Evolutionary conservation across 2,797 vertebrate genomes (phyloP).

Genomic region (Iguana delicatissima): DNA sequence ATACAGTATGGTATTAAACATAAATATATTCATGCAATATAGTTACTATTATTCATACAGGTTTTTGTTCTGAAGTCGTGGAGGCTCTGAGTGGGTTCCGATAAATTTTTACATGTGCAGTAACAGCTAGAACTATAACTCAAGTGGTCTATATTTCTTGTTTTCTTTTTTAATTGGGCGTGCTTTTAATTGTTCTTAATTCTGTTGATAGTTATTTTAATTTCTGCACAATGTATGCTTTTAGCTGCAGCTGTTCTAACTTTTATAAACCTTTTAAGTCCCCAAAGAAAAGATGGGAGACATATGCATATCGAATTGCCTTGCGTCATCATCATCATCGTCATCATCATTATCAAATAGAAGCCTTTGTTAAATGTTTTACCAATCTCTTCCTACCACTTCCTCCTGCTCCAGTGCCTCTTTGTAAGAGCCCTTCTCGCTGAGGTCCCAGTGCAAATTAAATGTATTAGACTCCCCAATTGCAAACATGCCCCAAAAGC

Average conservation of each 20-base stretch:
- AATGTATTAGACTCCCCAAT: background rate
- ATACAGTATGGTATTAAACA: no score
- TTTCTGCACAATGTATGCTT: no score
- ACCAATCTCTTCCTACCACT: background rate
- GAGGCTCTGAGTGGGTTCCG: background rate
- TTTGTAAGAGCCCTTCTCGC: background rate
- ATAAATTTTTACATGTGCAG: background rate
- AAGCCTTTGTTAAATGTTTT: background rate
- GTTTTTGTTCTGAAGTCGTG: background rate
- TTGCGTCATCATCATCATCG: no score
- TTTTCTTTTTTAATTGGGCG: no score
- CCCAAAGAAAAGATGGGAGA: no score
- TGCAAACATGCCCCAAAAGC: background rate
- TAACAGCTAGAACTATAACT: background rate
- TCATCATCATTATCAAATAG: background rate
- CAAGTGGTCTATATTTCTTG: no score
- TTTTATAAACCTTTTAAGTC: no score
- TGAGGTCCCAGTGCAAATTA: background rate
- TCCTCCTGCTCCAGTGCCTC: background rate
- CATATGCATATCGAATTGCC: no score
- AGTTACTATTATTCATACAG: background rate
- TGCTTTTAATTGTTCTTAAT: no score
- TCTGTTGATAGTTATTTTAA: no score
- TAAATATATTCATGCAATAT: background rate
- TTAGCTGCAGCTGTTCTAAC: no score